A percentile compares a stretch with the other conserved stretches of the same genome.
phyloP scores from a whole-genome alignment of 2,113 vertebrate species.

The Coryphaenoides rupestris region DNA sequence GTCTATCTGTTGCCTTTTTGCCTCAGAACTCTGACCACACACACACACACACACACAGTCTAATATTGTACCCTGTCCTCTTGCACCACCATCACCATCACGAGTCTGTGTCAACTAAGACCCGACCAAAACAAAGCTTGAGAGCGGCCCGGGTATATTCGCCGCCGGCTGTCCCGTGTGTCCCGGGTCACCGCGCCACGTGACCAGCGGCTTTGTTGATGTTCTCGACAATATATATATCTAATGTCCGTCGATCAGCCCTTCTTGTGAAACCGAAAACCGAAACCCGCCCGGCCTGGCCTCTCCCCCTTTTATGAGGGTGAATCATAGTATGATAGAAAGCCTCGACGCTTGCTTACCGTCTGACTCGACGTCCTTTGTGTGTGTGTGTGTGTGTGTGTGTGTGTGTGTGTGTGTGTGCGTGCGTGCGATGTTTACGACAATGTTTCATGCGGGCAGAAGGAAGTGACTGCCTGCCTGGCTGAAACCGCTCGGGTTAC shows the following conservation, averaged over 20 bases:
- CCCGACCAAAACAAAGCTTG: slow-evolving; percentile 33
- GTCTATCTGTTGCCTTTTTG: neutral
- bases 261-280: no score
- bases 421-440: slow-evolving; percentile 1
- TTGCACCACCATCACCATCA: slow-evolving; percentile 49
- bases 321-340: neutral
- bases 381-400: neutral
- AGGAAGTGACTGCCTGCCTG: slow-evolving; percentile 20
- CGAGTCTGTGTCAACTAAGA: slow-evolving; percentile 21
- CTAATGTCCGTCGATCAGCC: no score
- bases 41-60: slow-evolving; percentile 38
- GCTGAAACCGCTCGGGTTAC: slow-evolving; percentile 15
- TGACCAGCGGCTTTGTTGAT: no score
- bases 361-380: neutral
- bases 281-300: no score
- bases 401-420: no score
- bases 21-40: slow-evolving; percentile 15
- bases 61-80: slow-evolving; percentile 35
- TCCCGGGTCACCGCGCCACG: no score
- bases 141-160: no score
- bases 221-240: no score
- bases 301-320: neutral
- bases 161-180: neutral
- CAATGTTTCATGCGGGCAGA: slow-evolving; percentile 14
- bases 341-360: neutral